Conservation (phyloP, 2,113 vertebrate species). For the Crotalus helleri region DNA sequence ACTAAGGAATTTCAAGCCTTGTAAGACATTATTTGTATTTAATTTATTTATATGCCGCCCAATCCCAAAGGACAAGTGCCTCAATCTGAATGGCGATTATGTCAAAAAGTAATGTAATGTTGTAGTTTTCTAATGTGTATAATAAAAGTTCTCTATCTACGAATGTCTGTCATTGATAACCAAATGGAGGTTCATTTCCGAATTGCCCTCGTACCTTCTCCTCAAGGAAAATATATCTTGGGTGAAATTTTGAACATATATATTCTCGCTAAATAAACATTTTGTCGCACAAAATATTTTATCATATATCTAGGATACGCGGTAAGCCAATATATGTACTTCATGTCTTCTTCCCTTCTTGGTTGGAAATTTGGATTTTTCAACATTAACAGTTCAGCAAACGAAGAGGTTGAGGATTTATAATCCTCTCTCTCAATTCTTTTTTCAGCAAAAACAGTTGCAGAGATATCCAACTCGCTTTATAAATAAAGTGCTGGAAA, state of each 20-base stretch:
- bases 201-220: background rate
- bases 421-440: background rate
- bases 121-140: too few species aligned
- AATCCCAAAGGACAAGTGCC: too few species aligned
- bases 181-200: too few species aligned
- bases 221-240: background rate
- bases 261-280: background rate
- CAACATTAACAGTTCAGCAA: background rate
- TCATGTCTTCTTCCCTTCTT: background rate
- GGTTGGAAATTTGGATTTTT: background rate
- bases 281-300: background rate
- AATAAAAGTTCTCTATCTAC: too few species aligned
- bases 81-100: too few species aligned
- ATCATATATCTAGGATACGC: background rate
- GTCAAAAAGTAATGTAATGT: too few species aligned
- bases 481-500: background rate
- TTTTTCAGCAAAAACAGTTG: background rate
- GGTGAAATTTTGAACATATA: background rate
- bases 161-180: too few species aligned
- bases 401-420: background rate
- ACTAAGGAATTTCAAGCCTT: too few species aligned
- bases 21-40: too few species aligned
- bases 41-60: too few species aligned
- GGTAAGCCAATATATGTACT: background rate
- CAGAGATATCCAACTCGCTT: background rate